phyloP scores from a whole-genome alignment of 1,140 invertebrate species.

The Yoshiicerus persimilis region DNA sequence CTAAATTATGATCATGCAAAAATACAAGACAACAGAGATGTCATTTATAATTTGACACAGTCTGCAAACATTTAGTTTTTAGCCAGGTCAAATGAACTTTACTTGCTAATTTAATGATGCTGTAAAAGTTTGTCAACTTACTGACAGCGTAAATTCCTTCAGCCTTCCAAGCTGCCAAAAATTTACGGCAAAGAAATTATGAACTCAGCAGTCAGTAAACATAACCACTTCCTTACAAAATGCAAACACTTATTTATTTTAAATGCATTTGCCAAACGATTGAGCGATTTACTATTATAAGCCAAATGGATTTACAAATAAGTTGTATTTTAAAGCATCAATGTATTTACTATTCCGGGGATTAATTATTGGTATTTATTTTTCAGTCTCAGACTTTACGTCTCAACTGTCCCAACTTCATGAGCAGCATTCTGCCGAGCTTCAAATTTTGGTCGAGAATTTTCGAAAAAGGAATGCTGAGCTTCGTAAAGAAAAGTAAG shows the following conservation, averaged over 20 bases:
- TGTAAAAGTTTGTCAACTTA: not conserved
- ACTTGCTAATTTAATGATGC: not conserved
- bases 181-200: not conserved
- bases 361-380: slow-evolving; percentile 49
- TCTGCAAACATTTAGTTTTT: not conserved
- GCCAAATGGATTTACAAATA: not conserved
- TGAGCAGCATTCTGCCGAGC: slow-evolving; percentile 87
- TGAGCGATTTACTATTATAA: not conserved
- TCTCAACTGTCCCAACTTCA: slow-evolving; percentile 87
- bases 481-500: slow-evolving; percentile 81
- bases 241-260: not conserved
- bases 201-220: no score
- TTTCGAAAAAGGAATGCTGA: slow-evolving; percentile 85
- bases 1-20: not conserved
- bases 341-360: not conserved
- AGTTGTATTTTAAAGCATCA: not conserved
- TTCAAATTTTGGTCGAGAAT: slow-evolving; percentile 82
- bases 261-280: no score
- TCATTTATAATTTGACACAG: not conserved
- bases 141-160: not conserved
- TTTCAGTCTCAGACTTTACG: slow-evolving; percentile 91
- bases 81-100: not conserved
- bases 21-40: not conserved
- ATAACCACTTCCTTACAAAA: not conserved
- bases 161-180: not conserved